Evolutionary conservation across 2,113 vertebrate species (phyloP), one percentile per base, ranked within the genome.

Genomic region (Xiphophorus maculatus): DNA sequence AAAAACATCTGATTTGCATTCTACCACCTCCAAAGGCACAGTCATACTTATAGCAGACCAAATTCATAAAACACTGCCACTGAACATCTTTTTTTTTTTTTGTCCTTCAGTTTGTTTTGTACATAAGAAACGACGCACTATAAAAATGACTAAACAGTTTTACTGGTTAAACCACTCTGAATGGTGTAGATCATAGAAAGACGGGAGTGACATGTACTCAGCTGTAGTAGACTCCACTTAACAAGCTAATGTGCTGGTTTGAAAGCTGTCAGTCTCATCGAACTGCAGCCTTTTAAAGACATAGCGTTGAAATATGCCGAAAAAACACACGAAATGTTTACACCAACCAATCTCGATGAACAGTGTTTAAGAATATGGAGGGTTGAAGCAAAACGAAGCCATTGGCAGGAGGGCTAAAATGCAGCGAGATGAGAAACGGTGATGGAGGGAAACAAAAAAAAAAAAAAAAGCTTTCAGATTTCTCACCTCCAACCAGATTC

Each of bases 1-100:
- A 94, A 94, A 95, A 94, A 94, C 93, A 94, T 94, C 90, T 94
- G 90, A 92, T 90, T 94, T 94, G 90, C 91, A 93, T 94, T 94
- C 90, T 91, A 93, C 91, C 91, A 94, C 90, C 93, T 93, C 92
- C 94, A 94, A 95, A 95, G 94, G 94, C 94, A 95, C 94, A 93
- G 91, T 93, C 93, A 93, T 94, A 91, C 90, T 90, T 87, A 90
- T 80, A 92, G 91, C 89, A 92, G 88, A 93, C 89, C 92, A 93
- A 90, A 94, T 93, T 93, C 92, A 91, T 86, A 87, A 93, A 94
- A 94, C 93, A 94, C 90, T 90, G 91, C 92, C 89, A 92, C 90
- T 84, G 84, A 88, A 90, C 90, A 91, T 87, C 72, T 79, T 89
- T 77, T 73, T 35, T 17, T 78, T 79, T 82, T 88, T 83, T 84